These are phyloP conservation scores for Dicycla oo DNA, from an alignment of 2,888 invertebrate genomes.

Conservation along the genomic window DNA sequence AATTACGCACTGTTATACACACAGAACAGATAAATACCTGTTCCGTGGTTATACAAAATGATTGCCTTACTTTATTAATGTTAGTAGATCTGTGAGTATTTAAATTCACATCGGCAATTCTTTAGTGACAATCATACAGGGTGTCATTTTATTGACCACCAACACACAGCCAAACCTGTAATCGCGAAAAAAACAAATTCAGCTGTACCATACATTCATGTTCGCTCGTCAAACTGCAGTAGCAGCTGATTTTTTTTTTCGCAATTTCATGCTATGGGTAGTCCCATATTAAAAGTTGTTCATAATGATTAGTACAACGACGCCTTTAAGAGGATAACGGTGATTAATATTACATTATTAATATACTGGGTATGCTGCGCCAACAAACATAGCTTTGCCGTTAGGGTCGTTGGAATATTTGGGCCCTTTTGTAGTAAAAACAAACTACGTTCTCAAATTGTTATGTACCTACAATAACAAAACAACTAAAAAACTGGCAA, in stretches of 20 bases:
- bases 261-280: no score
- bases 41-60: background rate
- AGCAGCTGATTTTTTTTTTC: no score
- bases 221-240: no score
- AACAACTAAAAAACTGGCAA: background rate
- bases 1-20: conserved; percentile 32
- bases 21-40: no score
- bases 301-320: no score
- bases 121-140: conserved; percentile 32
- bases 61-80: conserved; percentile 19
- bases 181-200: no score
- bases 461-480: background rate
- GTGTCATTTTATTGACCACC: no score
- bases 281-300: no score
- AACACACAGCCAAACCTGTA: no score
- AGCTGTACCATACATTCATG: no score
- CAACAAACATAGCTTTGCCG: conserved; percentile 29
- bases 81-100: conserved; percentile 15
- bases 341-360: no score
- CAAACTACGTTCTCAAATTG: conserved; percentile 25
- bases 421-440: conserved; percentile 34
- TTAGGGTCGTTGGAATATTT: conserved; percentile 43
- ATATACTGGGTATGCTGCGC: conserved; percentile 39
- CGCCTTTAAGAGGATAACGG: no score
- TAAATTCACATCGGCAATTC: conserved; percentile 27